Evolutionary conservation across 2,113 vertebrate genomes (phyloP).

Genomic region (Vulpes lagopus): DNA sequence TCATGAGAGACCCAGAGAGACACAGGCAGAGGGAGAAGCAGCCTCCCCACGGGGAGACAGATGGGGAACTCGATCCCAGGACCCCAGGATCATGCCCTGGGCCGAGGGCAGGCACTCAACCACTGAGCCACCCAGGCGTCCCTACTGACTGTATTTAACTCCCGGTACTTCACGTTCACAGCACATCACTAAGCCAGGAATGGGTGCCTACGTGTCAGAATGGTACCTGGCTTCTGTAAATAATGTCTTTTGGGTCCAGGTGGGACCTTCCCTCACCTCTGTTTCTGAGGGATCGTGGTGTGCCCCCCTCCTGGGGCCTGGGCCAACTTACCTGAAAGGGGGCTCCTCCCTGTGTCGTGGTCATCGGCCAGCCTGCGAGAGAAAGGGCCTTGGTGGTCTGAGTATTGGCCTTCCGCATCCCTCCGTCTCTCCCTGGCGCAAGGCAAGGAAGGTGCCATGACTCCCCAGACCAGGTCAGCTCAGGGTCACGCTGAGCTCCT

Average conservation of each 20-base stretch:
- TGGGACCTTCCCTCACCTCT: fast-evolving
- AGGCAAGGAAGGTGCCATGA: background rate
- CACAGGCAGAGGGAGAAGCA: too few species aligned
- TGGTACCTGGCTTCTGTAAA: too few species aligned
- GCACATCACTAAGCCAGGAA: background rate
- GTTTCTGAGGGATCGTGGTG: background rate
- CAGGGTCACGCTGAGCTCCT: fast-evolving
- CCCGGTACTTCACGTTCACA: background rate
- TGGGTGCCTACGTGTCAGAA: too few species aligned
- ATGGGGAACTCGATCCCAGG: too few species aligned
- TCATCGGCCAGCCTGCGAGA: fast-evolving
- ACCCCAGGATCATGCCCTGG: too few species aligned
- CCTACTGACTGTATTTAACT: background rate
- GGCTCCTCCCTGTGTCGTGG: background rate
- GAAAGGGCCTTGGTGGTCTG: fast-evolving
- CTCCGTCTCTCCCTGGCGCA: background rate
- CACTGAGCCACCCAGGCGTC: too few species aligned
- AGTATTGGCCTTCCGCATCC: background rate
- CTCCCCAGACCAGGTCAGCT: background rate
- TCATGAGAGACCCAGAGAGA: too few species aligned
- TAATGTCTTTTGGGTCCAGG: background rate
- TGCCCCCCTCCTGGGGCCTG: background rate
- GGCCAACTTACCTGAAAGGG: background rate
- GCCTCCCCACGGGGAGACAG: too few species aligned
- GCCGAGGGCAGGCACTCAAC: too few species aligned